Evolutionary conservation across 2,797 vertebrate species (phyloP).

Genomic region (Galaxias olidus): DNA sequence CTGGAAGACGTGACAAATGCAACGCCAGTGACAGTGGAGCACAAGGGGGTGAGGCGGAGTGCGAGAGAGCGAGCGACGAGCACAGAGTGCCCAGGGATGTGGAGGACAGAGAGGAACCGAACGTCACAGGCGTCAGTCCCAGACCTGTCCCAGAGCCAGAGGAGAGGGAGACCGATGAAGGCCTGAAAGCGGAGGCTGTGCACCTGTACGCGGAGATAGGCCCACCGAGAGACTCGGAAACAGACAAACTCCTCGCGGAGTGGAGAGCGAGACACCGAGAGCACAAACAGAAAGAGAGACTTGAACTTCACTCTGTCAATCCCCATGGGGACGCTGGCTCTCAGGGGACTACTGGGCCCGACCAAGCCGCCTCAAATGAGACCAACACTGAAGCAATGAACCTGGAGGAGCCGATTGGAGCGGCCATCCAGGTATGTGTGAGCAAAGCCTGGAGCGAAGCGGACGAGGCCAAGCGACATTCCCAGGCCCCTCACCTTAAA

Average conservation of each 20-base stretch:
- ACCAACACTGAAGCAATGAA: conserved; percentile 42
- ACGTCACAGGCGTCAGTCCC: conserved; percentile 14
- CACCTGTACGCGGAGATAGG: conserved; percentile 30
- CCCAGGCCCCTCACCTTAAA: conserved; percentile 76
- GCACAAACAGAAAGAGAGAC: neutral
- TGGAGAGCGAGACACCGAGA: conserved; percentile 58
- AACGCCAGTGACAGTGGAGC: conserved; percentile 6
- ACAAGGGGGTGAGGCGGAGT: conserved; percentile 15
- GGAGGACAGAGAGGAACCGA: neutral
- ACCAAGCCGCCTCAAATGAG: conserved; percentile 41
- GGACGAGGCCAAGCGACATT: conserved; percentile 63
- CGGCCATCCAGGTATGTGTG: conserved; percentile 49
- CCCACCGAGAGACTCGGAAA: conserved; percentile 50
- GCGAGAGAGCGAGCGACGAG: conserved; percentile 10
- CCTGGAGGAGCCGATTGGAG: conserved; percentile 51
- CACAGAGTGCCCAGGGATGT: neutral
- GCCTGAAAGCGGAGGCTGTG: conserved; percentile 26
- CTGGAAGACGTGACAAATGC: conserved; percentile 18
- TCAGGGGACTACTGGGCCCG: conserved; percentile 31
- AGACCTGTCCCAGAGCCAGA: neutral
- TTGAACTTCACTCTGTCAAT: conserved; percentile 21
- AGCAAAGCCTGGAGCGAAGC: conserved; percentile 58
- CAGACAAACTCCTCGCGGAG: conserved; percentile 60
- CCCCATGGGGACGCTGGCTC: conserved; percentile 26
- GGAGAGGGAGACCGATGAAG: conserved; percentile 11